Evolutionary conservation across 2,888 invertebrate genomes (phyloP).

Genomic region (Drosophila pseudotalamancana): DNA sequence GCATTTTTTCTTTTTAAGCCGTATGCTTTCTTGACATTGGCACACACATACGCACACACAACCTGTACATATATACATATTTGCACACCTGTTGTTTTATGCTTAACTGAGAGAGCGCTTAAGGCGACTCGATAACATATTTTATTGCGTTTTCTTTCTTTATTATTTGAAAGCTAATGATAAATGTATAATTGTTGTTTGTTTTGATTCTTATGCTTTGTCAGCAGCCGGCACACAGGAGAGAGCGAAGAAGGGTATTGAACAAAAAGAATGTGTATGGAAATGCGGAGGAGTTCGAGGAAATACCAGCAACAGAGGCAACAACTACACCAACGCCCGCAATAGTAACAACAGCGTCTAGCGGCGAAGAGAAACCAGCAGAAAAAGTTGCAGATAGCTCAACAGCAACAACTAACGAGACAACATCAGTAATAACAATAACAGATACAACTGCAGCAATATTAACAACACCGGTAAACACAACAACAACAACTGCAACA

Average conservation of each 20-base stretch:
- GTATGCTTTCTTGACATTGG: conserved; percentile 32
- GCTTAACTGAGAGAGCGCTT: conserved; percentile 55
- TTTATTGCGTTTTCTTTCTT: background rate
- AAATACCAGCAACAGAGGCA: conserved; percentile 34
- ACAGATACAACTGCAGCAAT: conserved; percentile 41
- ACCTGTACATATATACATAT: conserved; percentile 29
- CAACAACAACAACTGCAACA: conserved; percentile 18
- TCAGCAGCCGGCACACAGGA: conserved; percentile 58
- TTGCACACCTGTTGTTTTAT: conserved; percentile 34
- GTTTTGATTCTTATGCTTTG: conserved; percentile 13
- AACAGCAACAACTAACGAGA: conserved; percentile 15
- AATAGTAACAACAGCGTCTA: conserved; percentile 33
- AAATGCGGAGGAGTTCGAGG: conserved; percentile 39
- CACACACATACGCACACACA: conserved; percentile 23
- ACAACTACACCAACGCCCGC: conserved; percentile 31
- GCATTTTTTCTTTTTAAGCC: conserved; percentile 21
- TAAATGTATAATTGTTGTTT: background rate
- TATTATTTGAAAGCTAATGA: no score
- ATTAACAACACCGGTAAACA: conserved; percentile 26
- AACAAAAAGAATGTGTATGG: conserved; percentile 56
- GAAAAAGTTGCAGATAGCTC: conserved; percentile 26
- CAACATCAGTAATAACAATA: conserved; percentile 37
- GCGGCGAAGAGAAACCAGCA: conserved; percentile 18
- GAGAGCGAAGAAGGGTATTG: conserved; percentile 57
- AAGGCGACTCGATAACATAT: conserved; percentile 7